Conservation (phyloP, 2,888 invertebrate species). For the Arctia plantaginis region DNA sequence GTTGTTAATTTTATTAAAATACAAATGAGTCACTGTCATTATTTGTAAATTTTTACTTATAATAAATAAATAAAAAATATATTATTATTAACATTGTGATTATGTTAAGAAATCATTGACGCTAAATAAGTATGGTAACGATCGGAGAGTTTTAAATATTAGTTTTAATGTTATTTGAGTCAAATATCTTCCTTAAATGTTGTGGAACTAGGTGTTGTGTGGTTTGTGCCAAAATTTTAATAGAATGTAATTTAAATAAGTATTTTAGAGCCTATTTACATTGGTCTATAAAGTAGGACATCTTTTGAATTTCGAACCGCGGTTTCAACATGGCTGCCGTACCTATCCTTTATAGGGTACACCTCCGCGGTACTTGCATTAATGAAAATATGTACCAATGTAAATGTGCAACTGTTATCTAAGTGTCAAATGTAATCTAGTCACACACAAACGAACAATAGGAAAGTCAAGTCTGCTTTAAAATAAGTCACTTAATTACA, state of each 20-base stretch:
- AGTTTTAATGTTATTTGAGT: slow-evolving; percentile 12
- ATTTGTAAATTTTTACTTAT: not conserved
- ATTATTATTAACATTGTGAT: not conserved
- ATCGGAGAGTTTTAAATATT: not conserved
- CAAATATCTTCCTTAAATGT: slow-evolving; percentile 39
- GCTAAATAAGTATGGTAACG: not conserved
- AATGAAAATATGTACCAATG: slow-evolving; percentile 7
- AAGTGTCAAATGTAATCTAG: slow-evolving; percentile 8
- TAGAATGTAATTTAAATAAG: slow-evolving; percentile 36
- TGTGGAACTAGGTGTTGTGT: slow-evolving; percentile 48
- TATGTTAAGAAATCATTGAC: not conserved
- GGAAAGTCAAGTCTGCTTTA: slow-evolving; percentile 22
- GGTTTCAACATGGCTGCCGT: not conserved
- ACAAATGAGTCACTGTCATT: too few species aligned
- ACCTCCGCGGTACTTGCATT: not conserved
- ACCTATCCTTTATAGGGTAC: not conserved
- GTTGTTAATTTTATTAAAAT: not conserved
- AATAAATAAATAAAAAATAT: too few species aligned
- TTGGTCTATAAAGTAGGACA: slow-evolving; percentile 5
- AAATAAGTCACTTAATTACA: slow-evolving; percentile 18
- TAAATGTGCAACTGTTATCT: slow-evolving; percentile 20
- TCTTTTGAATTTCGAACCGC: not conserved
- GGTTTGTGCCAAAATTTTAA: slow-evolving; percentile 52
- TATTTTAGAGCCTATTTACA: slow-evolving; percentile 17
- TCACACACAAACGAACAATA: slow-evolving; percentile 22